phyloP scores from a whole-genome alignment of 2,113 vertebrate genomes.

The Gopherus evgoodei region DNA sequence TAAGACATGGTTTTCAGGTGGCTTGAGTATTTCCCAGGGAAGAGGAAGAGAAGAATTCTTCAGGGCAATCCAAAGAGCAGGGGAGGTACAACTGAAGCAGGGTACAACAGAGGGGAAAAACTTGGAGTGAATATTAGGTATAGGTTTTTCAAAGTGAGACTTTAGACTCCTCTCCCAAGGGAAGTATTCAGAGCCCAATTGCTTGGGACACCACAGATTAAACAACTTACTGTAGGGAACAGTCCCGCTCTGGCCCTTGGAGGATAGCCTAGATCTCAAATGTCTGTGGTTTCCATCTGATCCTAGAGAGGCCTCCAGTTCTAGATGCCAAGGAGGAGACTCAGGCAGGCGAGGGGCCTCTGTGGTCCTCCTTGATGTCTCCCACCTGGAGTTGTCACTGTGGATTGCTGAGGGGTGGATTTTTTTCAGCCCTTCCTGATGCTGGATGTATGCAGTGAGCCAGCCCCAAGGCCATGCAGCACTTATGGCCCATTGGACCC shows the following conservation, averaged over 20 bases:
- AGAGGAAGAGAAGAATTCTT: background rate
- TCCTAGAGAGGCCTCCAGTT: background rate
- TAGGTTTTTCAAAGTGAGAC: background rate
- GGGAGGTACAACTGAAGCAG: background rate
- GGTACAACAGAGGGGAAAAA: background rate
- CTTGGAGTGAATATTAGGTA: background rate
- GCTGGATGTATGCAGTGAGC: background rate
- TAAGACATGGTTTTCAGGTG: background rate
- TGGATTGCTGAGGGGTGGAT: background rate
- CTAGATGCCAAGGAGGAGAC: background rate
- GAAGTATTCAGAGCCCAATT: background rate
- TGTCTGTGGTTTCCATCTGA: background rate
- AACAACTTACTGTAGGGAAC: background rate
- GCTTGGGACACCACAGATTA: background rate
- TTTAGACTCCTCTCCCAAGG: background rate
- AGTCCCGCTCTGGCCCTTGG: background rate
- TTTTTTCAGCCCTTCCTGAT: background rate
- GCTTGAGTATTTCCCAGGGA: background rate
- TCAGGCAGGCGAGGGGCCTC: background rate
- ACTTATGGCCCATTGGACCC: background rate
- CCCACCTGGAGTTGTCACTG: background rate
- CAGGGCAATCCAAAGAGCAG: background rate
- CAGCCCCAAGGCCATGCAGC: background rate
- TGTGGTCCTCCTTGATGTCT: background rate
- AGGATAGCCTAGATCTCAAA: background rate